Evolutionary conservation across 2,113 vertebrate genomes (phyloP), one percentile per base, ranked within the genome.

Genomic region (Puntigrus tetrazona): DNA sequence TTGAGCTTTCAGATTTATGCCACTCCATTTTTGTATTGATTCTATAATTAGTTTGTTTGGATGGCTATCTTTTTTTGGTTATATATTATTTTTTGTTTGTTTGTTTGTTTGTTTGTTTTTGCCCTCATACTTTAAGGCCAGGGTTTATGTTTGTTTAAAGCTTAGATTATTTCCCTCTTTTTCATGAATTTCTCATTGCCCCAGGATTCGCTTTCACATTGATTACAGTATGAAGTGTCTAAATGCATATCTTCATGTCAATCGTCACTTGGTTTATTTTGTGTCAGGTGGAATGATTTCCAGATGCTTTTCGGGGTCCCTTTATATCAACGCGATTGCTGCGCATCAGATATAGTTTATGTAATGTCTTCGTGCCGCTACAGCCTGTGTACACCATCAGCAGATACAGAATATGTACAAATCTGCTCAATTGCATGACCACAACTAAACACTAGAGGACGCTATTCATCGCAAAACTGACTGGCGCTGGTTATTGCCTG

Each of bases 361-460:
- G 6, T 16, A 34, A 34, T 34, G 0, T 36, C 7, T 36, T 7
- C 18, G 18, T 65, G 14, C 61, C 29, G 18, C 13, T 65, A 65
- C 61, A 27, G 10, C 14, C n/a, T 59, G 10, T 61, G 61, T 65
- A 65, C 27, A 65, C 14, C 16, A 31, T 65, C 6, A 16, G 61
- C 27, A 65, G 31, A 31, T 31, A 69, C 34, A 20, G 8, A 22
- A 38, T 11, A 45, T 34, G 1, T 63, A 5, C 18, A 50, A 45
- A 13, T 22, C 4, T n/a, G 18, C 38, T 34, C 34, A 67, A 50
- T 47, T 34, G 41, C 38, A 81, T 38, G 14, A 38, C 11, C 11
- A 41, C 41, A 67, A n/a, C 8, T 65, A 36, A 81, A 85, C 84
- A 75, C 70, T 75, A 85, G 84, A 81, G 52, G 55, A 27, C 52